Base-by-base conservation (phyloP, 1,140 invertebrate species). In the Ceratina japonica region DNA sequence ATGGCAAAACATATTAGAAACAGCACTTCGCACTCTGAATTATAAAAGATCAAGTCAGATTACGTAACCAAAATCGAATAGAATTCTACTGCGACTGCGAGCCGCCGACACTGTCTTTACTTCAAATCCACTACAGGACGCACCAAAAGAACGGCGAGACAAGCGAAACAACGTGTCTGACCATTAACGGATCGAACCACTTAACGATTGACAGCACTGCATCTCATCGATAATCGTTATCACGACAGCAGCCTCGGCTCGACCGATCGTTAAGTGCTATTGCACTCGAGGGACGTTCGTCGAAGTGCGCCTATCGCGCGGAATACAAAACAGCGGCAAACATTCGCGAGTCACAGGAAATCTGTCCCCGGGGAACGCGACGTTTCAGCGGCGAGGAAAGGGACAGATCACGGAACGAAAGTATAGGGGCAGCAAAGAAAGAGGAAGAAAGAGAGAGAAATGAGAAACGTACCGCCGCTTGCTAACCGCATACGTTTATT, bases 401-500 rank as follows among this genome's bases (percentile, higher is more conserved):
- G n/a, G n/a, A n/a, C n/a, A n/a, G 73, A 77, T 56, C 16, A 16
- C 65, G 69, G 74, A 37, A 79, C 10, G 58, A 51, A 84, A 76
- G 63, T 18, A 83, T 51, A 3, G 31, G n/a, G 59, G 37, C 54
- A 8, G 63, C 56, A 79, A 56, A 81, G 61, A 83, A 13, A 22
- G 24, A 70, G 63, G 78, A 62, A 64, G 80, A 84, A 76, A 73
- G 66, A 75, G 68, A 81, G 62, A 74, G 7, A n/a, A n/a, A n/a
- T n/a, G n/a, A n/a, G n/a, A 58, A 56, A 54, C 8, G 44, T 61
- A 62, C 37, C 74, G 71, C 72, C 85, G 85, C 84, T 86, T 85
- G 85, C 83, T 63, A 52, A 85, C 75, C 61, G 77, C 80, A 85
- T 81, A 80, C 74, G 72, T 86, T 61, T 86, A 86, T 86, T 75